Evolutionary conservation across 2,888 invertebrate species (phyloP).

Genomic region (Tethea ocularis): DNA sequence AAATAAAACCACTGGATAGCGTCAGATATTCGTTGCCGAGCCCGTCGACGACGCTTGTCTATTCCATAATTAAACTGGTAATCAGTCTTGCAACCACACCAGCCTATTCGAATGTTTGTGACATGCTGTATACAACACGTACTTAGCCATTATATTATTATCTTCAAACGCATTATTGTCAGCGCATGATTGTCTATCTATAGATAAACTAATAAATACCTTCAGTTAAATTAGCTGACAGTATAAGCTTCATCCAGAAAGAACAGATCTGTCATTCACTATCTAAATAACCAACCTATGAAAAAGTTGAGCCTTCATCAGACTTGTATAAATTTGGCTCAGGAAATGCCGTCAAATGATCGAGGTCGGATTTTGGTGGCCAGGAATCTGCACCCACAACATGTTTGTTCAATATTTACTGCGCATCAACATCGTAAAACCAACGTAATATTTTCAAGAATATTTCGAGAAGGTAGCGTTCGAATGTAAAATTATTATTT

Average conservation of each 20-base stretch:
- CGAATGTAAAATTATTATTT: conserved; percentile 13
- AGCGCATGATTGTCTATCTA: background rate
- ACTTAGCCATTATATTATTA: too few relatives aligned
- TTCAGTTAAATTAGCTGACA: background rate
- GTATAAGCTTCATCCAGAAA: too few relatives aligned
- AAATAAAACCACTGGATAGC: conserved; percentile 80
- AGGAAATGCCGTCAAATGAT: conserved; percentile 52
- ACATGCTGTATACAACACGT: background rate
- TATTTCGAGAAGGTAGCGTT: background rate
- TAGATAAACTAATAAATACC: background rate
- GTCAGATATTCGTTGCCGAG: conserved; percentile 71
- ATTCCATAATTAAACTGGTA: conserved; percentile 58
- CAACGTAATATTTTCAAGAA: conserved; percentile 28
- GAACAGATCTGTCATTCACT: conserved; percentile 23
- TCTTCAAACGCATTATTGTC: background rate
- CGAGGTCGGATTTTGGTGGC: conserved; percentile 47
- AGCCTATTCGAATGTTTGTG: too few relatives aligned
- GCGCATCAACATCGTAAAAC: conserved; percentile 43
- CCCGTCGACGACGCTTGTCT: conserved; percentile 53
- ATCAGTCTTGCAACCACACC: conserved; percentile 38
- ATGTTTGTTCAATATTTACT: conserved; percentile 39
- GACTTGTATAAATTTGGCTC: conserved; percentile 40
- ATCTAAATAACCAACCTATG: conserved; percentile 9
- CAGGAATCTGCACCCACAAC: conserved; percentile 32
- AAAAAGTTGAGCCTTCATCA: conserved; percentile 22